These are phyloP conservation scores for Nyctalus aviator DNA, from an alignment of 2,797 vertebrate genomes.

Conservation along the genomic window DNA sequence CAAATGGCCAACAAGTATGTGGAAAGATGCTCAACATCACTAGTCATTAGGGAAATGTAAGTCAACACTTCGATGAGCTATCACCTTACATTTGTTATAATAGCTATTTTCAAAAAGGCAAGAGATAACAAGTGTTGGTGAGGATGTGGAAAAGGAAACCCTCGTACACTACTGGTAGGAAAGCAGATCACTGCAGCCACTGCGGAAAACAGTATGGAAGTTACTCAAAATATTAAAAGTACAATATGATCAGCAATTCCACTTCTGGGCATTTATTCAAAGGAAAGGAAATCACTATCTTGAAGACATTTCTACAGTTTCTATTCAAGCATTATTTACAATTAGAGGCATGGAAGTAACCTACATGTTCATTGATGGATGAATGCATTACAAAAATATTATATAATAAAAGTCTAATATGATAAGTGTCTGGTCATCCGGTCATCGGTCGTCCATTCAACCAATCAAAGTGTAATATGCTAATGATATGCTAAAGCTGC, in stretches of 20 bases:
- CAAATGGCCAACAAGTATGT: too few species aligned
- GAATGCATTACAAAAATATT: neutral
- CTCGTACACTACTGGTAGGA: rapidly evolving
- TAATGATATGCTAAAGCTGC: too few species aligned
- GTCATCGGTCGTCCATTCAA: too few species aligned
- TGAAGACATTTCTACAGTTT: neutral
- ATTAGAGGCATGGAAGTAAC: neutral
- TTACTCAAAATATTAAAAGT: neutral
- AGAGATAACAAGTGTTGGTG: neutral
- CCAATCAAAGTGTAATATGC: too few species aligned
- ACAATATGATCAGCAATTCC: neutral
- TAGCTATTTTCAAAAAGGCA: neutral
- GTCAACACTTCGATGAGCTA: rapidly evolving
- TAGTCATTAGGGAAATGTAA: neutral
- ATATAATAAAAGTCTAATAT: too few species aligned
- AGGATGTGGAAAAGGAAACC: neutral
- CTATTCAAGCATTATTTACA: neutral
- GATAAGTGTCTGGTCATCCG: rapidly evolving
- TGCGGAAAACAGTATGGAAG: neutral
- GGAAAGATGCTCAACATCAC: neutral
- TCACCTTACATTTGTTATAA: neutral
- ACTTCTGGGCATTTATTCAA: neutral
- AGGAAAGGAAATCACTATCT: neutral
- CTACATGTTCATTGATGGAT: neutral
- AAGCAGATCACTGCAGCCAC: rapidly evolving